Base-by-base conservation (phyloP, 2,888 invertebrate species). In the Tetheella fluctuosa region DNA sequence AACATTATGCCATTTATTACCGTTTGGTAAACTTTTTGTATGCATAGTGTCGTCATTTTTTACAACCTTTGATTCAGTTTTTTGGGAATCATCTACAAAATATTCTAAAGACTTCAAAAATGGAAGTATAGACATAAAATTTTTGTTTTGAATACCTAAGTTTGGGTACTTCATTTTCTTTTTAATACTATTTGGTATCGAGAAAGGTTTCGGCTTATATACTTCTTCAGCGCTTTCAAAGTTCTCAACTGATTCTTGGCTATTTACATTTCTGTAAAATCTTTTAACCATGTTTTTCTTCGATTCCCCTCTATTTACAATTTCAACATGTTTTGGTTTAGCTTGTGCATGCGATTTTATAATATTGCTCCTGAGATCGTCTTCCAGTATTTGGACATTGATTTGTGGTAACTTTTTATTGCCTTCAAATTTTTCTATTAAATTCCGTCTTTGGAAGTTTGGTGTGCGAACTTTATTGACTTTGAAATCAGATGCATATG, bases 1-100 rank as follows among this genome's bases (percentile, higher is more conserved):
- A 1, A 89, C 82, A 66, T 90, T 90, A 65, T 90, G 90, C 91
- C 91, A 91, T 70, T 89, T 90, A 66, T 90, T 86, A 34, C 67
- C 78, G 58, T 70, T 75, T 23, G 83, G 74, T 64, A 90, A 74
- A 63, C 80, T 88, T 74, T 81, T 85, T 7, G 80, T 71, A 64
- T 88, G 86, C 66, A 86, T 79, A 23, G 86, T 78, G 55, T 73
- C 70, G 23, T 68, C n/a, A n/a, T n/a, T 69, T 4, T 59, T 48
- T 1, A 56, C 59, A 58, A 70, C 71, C 5, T 73, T 71, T 6
- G 69, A 58, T 52, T 70, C 63, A 2, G 34, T 59, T 2, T 70
- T 71, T 39, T 77, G 67, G 8, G 74, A 64, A 57, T 82, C 78
- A 52, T 78, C 76, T 6, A 77, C 67, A 54, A 79, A 80, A 71